phyloP scores from a whole-genome alignment of 2,888 invertebrate species.

The Mythimna lalbum region DNA sequence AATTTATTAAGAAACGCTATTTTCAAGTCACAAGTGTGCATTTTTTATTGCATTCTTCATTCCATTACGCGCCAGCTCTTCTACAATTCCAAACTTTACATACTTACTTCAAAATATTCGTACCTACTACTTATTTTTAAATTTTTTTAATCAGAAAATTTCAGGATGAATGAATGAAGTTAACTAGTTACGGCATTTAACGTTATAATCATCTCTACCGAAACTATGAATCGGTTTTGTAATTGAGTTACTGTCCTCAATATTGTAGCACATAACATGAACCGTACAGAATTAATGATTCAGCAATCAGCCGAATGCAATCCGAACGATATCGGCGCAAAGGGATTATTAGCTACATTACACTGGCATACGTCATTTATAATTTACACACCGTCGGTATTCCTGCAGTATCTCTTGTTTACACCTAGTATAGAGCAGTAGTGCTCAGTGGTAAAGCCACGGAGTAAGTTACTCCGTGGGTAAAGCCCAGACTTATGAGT shows the following conservation, averaged over 20 bases:
- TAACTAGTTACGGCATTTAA: neutral
- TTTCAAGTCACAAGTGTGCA: neutral
- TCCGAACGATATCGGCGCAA: constrained; percentile 2
- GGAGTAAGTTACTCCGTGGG: too few species aligned
- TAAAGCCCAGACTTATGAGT: too few species aligned
- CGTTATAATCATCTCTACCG: neutral
- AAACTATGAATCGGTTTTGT: constrained; percentile 3
- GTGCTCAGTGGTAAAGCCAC: too few species aligned
- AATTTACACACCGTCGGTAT: neutral
- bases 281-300: constrained; percentile 32
- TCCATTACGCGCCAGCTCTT: neutral
- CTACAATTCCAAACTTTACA: neutral
- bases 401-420: neutral
- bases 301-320: constrained; percentile 17
- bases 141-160: neutral
- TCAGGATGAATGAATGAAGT: neutral
- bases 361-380: neutral
- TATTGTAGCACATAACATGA: neutral
- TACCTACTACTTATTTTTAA: neutral
- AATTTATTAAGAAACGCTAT: too few species aligned
- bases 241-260: constrained; percentile 11
- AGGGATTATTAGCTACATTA: neutral
- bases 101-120: too few species aligned
- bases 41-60: neutral
- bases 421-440: too few species aligned